These are phyloP conservation scores for Vanessa atalanta DNA, from an alignment of 1,140 invertebrate species.

Conservation along the genomic window DNA sequence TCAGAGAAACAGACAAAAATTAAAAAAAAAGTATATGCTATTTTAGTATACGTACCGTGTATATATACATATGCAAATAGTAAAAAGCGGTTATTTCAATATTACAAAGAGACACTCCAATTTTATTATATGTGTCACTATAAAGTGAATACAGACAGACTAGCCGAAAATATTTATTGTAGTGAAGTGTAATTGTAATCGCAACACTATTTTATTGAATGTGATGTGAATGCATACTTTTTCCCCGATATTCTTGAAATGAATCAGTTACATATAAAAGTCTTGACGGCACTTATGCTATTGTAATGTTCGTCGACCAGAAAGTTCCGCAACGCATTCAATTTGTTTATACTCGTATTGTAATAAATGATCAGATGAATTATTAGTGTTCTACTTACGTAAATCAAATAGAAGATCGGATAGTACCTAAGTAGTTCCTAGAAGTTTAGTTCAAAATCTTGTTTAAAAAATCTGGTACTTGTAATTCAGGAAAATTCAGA, in stretches of 20 bases:
- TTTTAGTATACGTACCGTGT: no score
- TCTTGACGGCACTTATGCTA: constrained; percentile 14
- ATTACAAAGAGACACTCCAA: no score
- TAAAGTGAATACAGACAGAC: neutral
- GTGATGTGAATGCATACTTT: neutral
- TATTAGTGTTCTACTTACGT: constrained; percentile 13
- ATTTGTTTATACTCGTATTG: constrained; percentile 26
- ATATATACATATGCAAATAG: no score
- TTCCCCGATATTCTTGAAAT: neutral
- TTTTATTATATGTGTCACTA: no score
- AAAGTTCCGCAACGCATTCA: constrained; percentile 36
- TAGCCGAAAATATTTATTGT: no score
- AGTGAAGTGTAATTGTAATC: no score
- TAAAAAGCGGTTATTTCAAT: no score
- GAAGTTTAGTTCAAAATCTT: neutral
- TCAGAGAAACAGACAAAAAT: no score
- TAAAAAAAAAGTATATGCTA: no score
- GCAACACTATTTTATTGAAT: neutral
- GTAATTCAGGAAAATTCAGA: no score
- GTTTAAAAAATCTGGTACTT: no score
- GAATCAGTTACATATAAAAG: neutral
- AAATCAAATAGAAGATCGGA: neutral
- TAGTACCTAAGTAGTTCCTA: neutral
- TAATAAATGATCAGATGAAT: constrained; percentile 28
- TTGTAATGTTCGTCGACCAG: constrained; percentile 30